A percentile compares a stretch with the other conserved stretches of the same genome.
These are phyloP conservation scores for Sturnira hondurensis DNA, from an alignment of 2,113 vertebrate species.

Conservation along the genomic window DNA sequence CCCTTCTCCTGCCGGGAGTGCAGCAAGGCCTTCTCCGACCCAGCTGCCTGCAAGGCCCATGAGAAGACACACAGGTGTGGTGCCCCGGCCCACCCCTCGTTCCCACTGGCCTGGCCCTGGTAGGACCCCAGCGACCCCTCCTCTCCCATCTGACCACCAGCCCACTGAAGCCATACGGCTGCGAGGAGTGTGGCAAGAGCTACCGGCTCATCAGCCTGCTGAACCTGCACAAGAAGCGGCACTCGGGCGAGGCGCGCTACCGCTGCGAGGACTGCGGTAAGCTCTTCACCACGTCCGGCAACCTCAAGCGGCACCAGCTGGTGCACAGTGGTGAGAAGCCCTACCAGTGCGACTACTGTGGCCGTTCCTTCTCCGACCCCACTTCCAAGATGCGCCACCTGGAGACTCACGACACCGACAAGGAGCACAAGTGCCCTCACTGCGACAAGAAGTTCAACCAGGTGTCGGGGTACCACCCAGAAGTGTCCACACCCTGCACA, in stretches of 20 bases:
- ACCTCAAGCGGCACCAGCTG: slow-evolving; percentile 97
- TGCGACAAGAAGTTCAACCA: slow-evolving; percentile 99
- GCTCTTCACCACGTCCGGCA: slow-evolving; percentile 96
- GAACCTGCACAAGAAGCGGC: slow-evolving; percentile 97
- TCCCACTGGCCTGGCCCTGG: rapidly evolving
- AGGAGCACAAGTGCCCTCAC: slow-evolving; percentile 96
- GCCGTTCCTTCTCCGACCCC: slow-evolving; percentile 96
- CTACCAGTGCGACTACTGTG: slow-evolving; percentile 95
- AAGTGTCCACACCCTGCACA: not conserved
- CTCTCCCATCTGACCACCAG: slow-evolving; percentile 63
- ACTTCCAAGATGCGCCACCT: slow-evolving; percentile 98
- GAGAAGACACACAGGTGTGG: slow-evolving; percentile 96
- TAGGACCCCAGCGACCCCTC: not conserved
- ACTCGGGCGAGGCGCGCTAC: slow-evolving; percentile 94
- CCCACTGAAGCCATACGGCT: slow-evolving; percentile 94
- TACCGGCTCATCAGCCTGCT: slow-evolving; percentile 97
- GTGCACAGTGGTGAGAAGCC: slow-evolving; percentile 98
- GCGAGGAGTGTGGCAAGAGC: slow-evolving; percentile 95
- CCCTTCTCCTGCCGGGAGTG: slow-evolving; percentile 96
- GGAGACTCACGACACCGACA: slow-evolving; percentile 95
- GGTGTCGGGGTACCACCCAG: slow-evolving; percentile 65
- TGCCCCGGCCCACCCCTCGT: rapidly evolving
- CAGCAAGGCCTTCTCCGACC: slow-evolving; percentile 95
- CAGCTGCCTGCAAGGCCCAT: slow-evolving; percentile 96
- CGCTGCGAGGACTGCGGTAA: slow-evolving; percentile 94